Conservation (phyloP, 1,140 invertebrate species). For the Apis laboriosa region DNA sequence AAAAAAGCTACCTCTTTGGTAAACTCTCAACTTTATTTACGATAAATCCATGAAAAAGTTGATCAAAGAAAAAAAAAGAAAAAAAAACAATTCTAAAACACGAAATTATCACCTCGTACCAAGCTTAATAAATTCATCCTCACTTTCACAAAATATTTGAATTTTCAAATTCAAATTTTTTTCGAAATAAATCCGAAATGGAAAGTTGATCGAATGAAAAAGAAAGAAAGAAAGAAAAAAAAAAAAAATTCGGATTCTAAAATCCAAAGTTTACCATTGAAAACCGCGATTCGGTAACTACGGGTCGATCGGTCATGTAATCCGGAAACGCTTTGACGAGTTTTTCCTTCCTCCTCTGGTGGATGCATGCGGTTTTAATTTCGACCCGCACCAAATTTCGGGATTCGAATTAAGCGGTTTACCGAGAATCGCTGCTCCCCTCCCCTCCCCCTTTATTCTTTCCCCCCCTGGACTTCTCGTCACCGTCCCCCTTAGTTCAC, state of each 20-base stretch:
- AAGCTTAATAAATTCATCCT: too few relatives aligned
- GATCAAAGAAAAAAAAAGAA: not conserved
- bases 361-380: slow-evolving; percentile 22
- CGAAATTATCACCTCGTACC: too few relatives aligned
- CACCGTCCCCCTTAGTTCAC: not conserved
- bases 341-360: not conserved
- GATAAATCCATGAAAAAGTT: not conserved
- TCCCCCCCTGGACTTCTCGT: not conserved
- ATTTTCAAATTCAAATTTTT: too few relatives aligned
- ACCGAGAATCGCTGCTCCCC: not conserved
- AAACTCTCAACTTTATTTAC: too few relatives aligned
- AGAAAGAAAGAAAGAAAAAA: not conserved
- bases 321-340: not conserved
- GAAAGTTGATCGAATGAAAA: not conserved
- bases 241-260: not conserved
- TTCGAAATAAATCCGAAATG: not conserved
- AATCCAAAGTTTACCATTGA: not conserved
- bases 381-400: not conserved
- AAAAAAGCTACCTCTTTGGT: too few relatives aligned
- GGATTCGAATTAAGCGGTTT: slow-evolving; percentile 24
- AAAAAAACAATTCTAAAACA: not conserved
- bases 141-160: too few relatives aligned
- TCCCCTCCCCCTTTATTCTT: not conserved
- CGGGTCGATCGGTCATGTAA: not conserved
- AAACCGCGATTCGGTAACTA: not conserved